Percentiles rank a stretch among this genome's conserved stretches.
Conservation (phyloP, 2,888 invertebrate genomes). For the Chironomus tentans region DNA sequence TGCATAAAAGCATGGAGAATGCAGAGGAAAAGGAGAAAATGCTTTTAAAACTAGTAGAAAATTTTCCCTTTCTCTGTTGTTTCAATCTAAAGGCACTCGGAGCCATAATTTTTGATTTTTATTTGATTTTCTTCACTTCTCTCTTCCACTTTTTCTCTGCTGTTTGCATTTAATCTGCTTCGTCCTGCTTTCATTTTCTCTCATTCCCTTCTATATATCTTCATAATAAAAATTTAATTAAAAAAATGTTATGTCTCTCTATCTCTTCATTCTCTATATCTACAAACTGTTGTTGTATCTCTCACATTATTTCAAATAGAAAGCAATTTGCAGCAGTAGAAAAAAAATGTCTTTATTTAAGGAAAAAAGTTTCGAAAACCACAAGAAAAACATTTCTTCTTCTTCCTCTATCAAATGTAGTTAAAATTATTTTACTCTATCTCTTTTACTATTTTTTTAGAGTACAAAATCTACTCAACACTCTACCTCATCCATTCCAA, state of each 20-base stretch:
- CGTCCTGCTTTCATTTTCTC: not conserved
- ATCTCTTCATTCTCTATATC: too few species aligned
- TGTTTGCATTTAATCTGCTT: slow-evolving; percentile 9
- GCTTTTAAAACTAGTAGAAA: not conserved
- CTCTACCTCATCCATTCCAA: not conserved
- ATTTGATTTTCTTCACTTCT: slow-evolving; percentile 17
- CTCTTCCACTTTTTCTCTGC: not conserved
- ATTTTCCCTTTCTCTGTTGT: not conserved
- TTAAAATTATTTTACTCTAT: not conserved
- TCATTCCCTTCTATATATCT: not conserved
- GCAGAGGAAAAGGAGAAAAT: not conserved
- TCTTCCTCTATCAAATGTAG: not conserved
- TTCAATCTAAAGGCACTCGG: slow-evolving; percentile 2
- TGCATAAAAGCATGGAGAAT: not conserved
- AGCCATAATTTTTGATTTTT: slow-evolving; percentile 25
- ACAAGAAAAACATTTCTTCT: not conserved
- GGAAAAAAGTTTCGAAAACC: not conserved
- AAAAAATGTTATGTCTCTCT: slow-evolving; percentile 19
- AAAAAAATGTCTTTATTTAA: not conserved
- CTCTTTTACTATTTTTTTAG: not conserved
- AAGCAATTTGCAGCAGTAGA: slow-evolving; percentile 22
- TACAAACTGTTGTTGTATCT: not conserved
- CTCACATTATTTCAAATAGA: not conserved
- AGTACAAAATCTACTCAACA: not conserved
- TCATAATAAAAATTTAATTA: slow-evolving; percentile 27